phyloP scores from a whole-genome alignment of 2,797 vertebrate species.

The Odontamblyopus rebecca region DNA sequence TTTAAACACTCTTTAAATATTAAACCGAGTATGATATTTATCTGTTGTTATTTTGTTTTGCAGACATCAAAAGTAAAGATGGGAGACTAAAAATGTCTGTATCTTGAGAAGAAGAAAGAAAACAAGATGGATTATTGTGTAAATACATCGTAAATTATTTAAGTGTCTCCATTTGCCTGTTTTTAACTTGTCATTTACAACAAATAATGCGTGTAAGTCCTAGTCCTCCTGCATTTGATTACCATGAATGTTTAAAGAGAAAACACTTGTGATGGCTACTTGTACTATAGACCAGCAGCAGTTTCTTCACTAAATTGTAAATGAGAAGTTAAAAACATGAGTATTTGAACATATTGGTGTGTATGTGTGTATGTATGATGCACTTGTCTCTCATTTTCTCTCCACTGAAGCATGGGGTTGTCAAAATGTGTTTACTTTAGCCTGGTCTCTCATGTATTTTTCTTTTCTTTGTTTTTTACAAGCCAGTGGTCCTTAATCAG shows the following conservation, averaged over 20 bases:
- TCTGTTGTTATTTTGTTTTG: conserved; percentile 8
- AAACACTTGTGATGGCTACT: background rate
- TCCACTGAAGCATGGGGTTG: conserved; percentile 71
- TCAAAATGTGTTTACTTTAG: conserved; percentile 63
- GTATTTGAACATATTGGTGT: conserved; percentile 61
- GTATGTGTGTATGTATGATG: conserved; percentile 43
- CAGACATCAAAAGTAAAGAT: conserved; percentile 99
- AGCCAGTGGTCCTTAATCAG: conserved; percentile 50
- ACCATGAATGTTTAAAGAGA: conserved; percentile 19
- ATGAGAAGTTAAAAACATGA: conserved; percentile 65
- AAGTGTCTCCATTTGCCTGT: conserved; percentile 79
- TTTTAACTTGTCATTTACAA: conserved; percentile 73
- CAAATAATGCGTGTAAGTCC: conserved; percentile 40
- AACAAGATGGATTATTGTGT: conserved; percentile 80
- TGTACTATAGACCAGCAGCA: background rate
- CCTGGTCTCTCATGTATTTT: conserved; percentile 45
- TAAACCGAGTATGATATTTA: background rate
- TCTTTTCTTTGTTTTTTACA: conserved; percentile 26
- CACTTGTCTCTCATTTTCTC: conserved; percentile 36
- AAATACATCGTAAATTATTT: conserved; percentile 96
- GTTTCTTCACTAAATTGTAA: conserved; percentile 20
- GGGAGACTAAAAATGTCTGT: conserved; percentile 84
- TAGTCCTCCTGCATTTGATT: conserved; percentile 4
- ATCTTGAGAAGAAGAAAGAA: conserved; percentile 52
- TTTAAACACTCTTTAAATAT: background rate